Evolutionary conservation across 2,888 invertebrate species (phyloP).

Genomic region (Amphimallon solstitiale): DNA sequence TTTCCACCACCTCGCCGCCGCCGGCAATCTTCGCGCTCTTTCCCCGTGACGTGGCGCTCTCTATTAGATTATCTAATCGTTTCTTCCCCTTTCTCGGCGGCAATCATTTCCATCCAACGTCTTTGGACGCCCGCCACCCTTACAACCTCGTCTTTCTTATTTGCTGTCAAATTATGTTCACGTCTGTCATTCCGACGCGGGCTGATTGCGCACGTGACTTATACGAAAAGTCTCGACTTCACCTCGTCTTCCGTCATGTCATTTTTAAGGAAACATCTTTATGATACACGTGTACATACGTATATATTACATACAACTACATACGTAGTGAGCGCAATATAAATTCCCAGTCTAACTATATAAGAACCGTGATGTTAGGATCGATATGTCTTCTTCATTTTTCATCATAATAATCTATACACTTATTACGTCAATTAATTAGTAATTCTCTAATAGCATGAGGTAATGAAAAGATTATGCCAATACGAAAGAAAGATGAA

Average conservation of each 20-base stretch:
- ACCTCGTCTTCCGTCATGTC: background rate
- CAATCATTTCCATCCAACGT: slow-evolving; percentile 60
- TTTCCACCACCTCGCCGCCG: slow-evolving; percentile 29
- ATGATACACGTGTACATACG: background rate
- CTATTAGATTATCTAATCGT: slow-evolving; percentile 64
- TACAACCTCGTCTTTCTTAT: slow-evolving; percentile 58
- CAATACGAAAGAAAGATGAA: too few relatives aligned
- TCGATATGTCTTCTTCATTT: too few relatives aligned
- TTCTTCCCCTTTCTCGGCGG: slow-evolving; percentile 51
- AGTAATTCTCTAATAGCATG: too few relatives aligned
- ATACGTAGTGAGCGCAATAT: too few relatives aligned
- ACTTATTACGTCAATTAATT: too few relatives aligned
- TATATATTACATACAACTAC: too few relatives aligned
- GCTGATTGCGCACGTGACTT: slow-evolving; percentile 60
- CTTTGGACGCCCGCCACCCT: slow-evolving; percentile 6
- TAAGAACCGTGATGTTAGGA: too few relatives aligned
- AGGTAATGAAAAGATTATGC: too few relatives aligned
- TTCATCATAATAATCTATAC: too few relatives aligned
- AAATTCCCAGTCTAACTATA: too few relatives aligned
- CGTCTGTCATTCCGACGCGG: slow-evolving; percentile 62
- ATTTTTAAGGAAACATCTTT: background rate
- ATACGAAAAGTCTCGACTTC: slow-evolving; percentile 13
- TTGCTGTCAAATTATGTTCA: slow-evolving; percentile 64
- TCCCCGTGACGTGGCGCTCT: slow-evolving; percentile 55
- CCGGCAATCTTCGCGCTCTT: slow-evolving; percentile 39